A percentile compares a stretch with the other conserved stretches of the same genome.
phyloP scores from a whole-genome alignment of 2,888 invertebrate genomes.

The Selenia dentaria region DNA sequence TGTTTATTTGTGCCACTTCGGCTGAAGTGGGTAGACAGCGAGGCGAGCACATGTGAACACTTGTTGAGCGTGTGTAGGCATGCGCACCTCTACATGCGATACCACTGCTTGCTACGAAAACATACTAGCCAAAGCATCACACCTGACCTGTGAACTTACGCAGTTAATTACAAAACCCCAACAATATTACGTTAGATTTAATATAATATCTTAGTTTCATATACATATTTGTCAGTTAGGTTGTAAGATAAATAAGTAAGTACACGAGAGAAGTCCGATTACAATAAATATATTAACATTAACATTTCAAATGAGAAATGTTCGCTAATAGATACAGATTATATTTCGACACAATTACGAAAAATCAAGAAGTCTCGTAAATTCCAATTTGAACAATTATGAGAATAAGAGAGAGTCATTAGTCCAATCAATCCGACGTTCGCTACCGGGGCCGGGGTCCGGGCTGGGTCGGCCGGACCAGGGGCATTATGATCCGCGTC shows the following conservation, averaged over 20 bases:
- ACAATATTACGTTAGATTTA: too few relatives aligned
- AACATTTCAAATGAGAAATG: too few relatives aligned
- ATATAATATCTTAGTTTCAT: too few relatives aligned
- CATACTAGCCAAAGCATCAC: too few relatives aligned
- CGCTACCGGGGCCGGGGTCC: slow-evolving; percentile 30
- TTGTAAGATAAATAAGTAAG: too few relatives aligned
- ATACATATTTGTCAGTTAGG: too few relatives aligned
- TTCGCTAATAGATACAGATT: slow-evolving; percentile 53
- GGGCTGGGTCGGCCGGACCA: slow-evolving; percentile 29
- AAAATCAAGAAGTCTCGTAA: slow-evolving; percentile 46
- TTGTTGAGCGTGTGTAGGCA: slow-evolving; percentile 73
- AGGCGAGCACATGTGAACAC: slow-evolving; percentile 73
- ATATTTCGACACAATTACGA: slow-evolving; percentile 59
- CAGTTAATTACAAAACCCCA: too few relatives aligned
- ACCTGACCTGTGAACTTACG: too few relatives aligned
- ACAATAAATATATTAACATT: too few relatives aligned
- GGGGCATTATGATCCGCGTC: slow-evolving; percentile 72
- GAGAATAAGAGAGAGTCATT: slow-evolving; percentile 76
- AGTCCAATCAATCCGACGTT: slow-evolving; percentile 67
- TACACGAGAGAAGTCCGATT: too few relatives aligned
- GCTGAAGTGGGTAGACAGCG: slow-evolving; percentile 23
- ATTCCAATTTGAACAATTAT: slow-evolving; percentile 75
- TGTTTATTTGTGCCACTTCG: slow-evolving; percentile 25
- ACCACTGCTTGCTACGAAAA: slow-evolving; percentile 18
- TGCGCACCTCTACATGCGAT: slow-evolving; percentile 39